Base-by-base conservation (phyloP, 2,888 invertebrate species). In the Tiliacea citrago region DNA sequence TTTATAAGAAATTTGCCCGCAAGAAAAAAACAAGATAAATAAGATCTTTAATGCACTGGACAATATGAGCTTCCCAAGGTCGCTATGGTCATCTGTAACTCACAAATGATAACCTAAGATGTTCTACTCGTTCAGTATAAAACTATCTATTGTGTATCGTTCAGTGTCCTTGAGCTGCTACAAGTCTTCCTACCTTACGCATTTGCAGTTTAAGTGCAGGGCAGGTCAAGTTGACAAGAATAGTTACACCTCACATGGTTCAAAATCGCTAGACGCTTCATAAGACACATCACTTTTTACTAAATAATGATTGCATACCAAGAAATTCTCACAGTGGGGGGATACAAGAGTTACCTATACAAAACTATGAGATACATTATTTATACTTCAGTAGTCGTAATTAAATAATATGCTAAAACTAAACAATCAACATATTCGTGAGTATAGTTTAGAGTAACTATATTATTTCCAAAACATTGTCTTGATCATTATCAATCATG, bases 391-490 rank as follows among this genome's bases (percentile, higher is more conserved):
- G n/a, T 16, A 55, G 1, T 35, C 13, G 24, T 18, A 12, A 47
- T 75, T 29, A 29, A 51, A 62, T 39, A 63, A 29, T 45, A 68
- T 13, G 2, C 0, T 5, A 51, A n/a, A n/a, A n/a, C 2, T 10
- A 62, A 66, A 71, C 71, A 71, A 63, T 53, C 21, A 53, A 18
- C 72, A 29, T 63, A 49, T 45, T 55, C 21, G 9, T 45, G 29
- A 13, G n/a, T 61, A 24, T 21, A 74, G 47, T 60, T 63, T 55
- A 65, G 9, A 60, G 18, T 49, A 29, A 47, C 29, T 29, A 24
- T 12, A 51, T n/a, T 73, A 68, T 68, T 80, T 68, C 6, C 68
- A 71, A 58, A 77, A 71, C 82, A 74, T 35, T 51, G 42, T 55
- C 51, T n/a, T 35, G n/a, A 63, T 65, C 21, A 75, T 47, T 35